phyloP scores from a whole-genome alignment of 2,888 invertebrate genomes.

The Agapostemon virescens region DNA sequence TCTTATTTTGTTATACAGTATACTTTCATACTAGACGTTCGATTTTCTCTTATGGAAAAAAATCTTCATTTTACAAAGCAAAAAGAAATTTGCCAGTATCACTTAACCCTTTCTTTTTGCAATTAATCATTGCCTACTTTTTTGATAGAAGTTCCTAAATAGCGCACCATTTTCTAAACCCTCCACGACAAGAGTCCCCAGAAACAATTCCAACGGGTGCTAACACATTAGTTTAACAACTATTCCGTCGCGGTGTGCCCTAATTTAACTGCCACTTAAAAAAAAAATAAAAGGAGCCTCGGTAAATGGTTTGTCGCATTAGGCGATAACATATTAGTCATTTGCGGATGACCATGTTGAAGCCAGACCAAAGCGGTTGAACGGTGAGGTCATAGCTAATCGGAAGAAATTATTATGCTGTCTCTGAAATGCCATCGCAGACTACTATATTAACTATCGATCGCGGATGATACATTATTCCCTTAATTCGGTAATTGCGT shows the following conservation, averaged over 20 bases:
- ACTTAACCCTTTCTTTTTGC: neutral
- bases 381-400: conserved; percentile 39
- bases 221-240: too few species aligned
- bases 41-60: too few species aligned
- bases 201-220: neutral
- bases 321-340: conserved; percentile 33
- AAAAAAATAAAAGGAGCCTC: neutral
- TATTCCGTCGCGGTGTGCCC: too few species aligned
- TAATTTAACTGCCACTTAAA: neutral
- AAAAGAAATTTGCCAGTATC: too few species aligned
- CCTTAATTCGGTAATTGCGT: neutral
- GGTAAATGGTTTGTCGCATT: neutral
- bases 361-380: neutral
- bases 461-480: neutral
- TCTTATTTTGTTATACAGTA: neutral
- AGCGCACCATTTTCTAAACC: neutral
- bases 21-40: neutral
- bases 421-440: conserved; percentile 30
- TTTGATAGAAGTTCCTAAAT: neutral
- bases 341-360: conserved; percentile 18
- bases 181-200: neutral
- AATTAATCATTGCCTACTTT: too few species aligned
- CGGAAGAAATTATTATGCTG: conserved; percentile 34
- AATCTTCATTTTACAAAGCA: too few species aligned
- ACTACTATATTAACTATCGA: neutral